Conservation (phyloP, 2,888 invertebrate genomes). For the Trichacis sp. region DNA sequence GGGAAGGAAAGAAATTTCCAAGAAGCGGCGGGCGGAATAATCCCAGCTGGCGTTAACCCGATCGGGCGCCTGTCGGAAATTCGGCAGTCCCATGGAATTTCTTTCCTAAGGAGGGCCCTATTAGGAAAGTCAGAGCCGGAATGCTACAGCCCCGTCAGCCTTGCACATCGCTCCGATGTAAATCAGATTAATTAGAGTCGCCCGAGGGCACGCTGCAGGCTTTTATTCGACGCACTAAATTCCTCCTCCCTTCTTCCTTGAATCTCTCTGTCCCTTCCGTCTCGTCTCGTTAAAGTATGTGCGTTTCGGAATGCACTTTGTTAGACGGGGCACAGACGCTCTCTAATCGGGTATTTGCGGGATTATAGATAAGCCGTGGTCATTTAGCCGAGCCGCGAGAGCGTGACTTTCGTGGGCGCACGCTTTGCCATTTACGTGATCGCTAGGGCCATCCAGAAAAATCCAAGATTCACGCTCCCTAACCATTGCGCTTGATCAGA, state of each 20-base stretch:
- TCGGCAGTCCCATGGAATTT: conserved; percentile 51
- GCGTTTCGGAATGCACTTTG: conserved; percentile 46
- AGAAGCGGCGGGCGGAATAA: too few species aligned
- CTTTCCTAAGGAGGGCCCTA: conserved; percentile 65
- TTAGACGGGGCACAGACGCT: conserved; percentile 40
- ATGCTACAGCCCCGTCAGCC: conserved; percentile 51
- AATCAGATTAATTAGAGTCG: conserved; percentile 65
- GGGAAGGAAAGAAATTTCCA: too few species aligned
- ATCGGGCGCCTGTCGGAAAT: conserved; percentile 47
- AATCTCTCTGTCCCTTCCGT: conserved; percentile 9
- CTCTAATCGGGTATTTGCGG: conserved; percentile 39
- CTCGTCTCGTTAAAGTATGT: conserved; percentile 13
- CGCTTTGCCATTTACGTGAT: conserved; percentile 37
- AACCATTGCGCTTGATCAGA: too few species aligned
- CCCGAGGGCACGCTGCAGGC: conserved; percentile 31
- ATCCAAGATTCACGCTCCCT: neutral
- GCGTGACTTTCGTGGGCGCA: conserved; percentile 44
- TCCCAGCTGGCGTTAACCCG: conserved; percentile 47
- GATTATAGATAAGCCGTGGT: conserved; percentile 38
- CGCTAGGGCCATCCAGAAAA: conserved; percentile 18
- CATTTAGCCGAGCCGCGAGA: conserved; percentile 39
- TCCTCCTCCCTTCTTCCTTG: conserved; percentile 21
- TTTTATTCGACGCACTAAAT: conserved; percentile 43
- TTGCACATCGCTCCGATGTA: conserved; percentile 57
- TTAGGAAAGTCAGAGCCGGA: conserved; percentile 61